Evolutionary conservation across 2,113 vertebrate genomes (phyloP), one percentile per base, ranked within the genome.

Genomic region (Micromys minutus): DNA sequence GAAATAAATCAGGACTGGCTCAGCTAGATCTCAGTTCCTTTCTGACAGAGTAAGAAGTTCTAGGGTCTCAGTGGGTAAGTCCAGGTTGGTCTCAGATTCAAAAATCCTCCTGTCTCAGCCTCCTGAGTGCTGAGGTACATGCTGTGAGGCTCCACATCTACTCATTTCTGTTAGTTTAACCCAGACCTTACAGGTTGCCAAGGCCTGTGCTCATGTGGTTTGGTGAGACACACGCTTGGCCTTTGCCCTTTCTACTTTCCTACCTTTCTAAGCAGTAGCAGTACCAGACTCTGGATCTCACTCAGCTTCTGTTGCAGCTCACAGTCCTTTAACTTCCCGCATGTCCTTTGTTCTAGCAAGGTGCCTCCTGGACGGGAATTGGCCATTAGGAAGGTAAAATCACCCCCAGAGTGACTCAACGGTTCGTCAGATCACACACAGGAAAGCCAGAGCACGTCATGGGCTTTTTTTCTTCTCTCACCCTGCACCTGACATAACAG

Each of bases 21-120:
- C 90, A 42, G 91, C 81, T 89, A 96, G 92, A 93, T 31, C 39
- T 96, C 87, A 95, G 95, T 96, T 97, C 89, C 93, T 93, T 94
- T 94, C 67, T 80, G 50, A 92, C 12, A 59, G 77, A 10, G 65
- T 67, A 83, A 96, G 75, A 89, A 79, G 55, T 87, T 94, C n/a
- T 65, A 65, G 29, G 39, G 39, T 42, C 26, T 47, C 26, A 63
- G 24, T 19, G 26, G 29, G 15, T 45, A 63, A 45, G 57, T 45
- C 57, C 26, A 84, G 39, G 39, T 45, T 45, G 57, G 39, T 45
- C 29, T 85, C 29, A 47, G 31, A 65, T 2, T 67, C 61, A 17
- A 59, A 0, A 2, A 63, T 65, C 26, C 45, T 47, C 45, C 83
- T 65, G 31, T 10, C 42, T 65, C 17, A 45, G 81, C 61, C 61